phyloP scores from a whole-genome alignment of 2,888 invertebrate genomes.

The Ferrisia virgata region DNA sequence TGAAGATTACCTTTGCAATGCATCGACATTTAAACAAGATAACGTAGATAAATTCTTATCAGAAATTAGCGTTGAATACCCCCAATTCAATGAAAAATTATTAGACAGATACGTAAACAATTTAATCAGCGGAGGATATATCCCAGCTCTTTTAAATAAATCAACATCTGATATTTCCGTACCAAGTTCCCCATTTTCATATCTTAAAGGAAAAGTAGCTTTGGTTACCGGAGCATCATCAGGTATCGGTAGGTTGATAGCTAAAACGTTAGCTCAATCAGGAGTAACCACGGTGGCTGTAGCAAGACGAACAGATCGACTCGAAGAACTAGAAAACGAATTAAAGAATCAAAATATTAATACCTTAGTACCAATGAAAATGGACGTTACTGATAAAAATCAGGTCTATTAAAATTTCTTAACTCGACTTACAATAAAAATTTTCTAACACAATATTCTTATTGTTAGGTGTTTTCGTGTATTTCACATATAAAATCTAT shows the following conservation, averaged over 20 bases:
- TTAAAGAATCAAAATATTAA: conserved; percentile 31
- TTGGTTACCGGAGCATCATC: conserved; percentile 51
- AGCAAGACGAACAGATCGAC: conserved; percentile 49
- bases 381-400: conserved; percentile 49
- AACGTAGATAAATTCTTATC: conserved; percentile 21
- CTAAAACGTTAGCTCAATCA: conserved; percentile 48
- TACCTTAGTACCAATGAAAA: conserved; percentile 47
- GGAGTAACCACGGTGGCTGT: conserved; percentile 50
- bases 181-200: background rate
- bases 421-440: no score
- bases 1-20: background rate
- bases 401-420: conserved; percentile 47
- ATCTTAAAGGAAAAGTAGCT: conserved; percentile 48
- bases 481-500: conserved; percentile 47
- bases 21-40: background rate
- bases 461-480: background rate
- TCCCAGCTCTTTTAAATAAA: background rate
- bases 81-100: conserved; percentile 47
- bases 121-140: conserved; percentile 41
- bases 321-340: conserved; percentile 47
- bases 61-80: conserved; percentile 46
- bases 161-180: background rate
- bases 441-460: background rate
- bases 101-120: conserved; percentile 48
- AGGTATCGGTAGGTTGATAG: conserved; percentile 50